Conservation (phyloP, 2,888 invertebrate genomes). For the Tolmerus cingulatus region DNA sequence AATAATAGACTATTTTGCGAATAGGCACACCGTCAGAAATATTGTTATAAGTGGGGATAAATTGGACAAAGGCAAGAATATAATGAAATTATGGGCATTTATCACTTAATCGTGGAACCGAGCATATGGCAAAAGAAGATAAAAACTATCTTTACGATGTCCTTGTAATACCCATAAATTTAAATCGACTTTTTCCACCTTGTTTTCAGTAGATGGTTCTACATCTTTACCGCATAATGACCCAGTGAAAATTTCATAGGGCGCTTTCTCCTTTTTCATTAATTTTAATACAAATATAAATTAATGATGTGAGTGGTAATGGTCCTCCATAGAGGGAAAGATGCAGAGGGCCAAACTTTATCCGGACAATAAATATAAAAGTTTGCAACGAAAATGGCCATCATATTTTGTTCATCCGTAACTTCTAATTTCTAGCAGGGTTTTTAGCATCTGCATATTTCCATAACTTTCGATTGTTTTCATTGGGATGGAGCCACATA, state of each 20-base stretch:
- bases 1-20: too few relatives aligned
- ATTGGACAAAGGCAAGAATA: not conserved
- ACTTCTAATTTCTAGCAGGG: not conserved
- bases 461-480: conserved; percentile 20
- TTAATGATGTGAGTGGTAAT: not conserved
- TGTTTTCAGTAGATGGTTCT: not conserved
- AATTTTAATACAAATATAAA: not conserved
- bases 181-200: not conserved
- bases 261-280: not conserved
- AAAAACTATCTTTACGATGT: not conserved
- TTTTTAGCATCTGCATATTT: conserved; percentile 24
- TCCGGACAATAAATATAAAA: conserved; percentile 3
- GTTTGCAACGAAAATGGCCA: not conserved
- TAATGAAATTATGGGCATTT: not conserved
- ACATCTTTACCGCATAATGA: not conserved
- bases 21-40: not conserved
- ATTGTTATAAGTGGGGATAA: not conserved
- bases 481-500: not conserved
- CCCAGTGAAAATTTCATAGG: not conserved
- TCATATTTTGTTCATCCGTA: not conserved
- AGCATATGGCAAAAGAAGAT: not conserved
- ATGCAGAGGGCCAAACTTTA: not conserved
- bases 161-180: not conserved
- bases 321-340: not conserved
- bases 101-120: not conserved